Evolutionary conservation across 1,140 invertebrate species (phyloP).

Genomic region (Adelges cooleyi): DNA sequence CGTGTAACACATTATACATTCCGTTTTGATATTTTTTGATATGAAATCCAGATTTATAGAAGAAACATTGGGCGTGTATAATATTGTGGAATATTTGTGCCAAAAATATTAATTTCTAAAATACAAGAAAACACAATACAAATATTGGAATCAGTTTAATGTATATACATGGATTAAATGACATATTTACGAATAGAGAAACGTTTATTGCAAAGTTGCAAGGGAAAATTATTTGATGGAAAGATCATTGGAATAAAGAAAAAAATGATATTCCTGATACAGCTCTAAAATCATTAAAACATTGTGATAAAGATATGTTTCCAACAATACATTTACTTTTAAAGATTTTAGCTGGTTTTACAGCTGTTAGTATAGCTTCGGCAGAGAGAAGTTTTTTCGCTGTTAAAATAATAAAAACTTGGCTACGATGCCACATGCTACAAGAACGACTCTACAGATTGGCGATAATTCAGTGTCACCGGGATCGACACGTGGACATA

Average conservation of each 20-base stretch:
- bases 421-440: not conserved
- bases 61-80: conserved; percentile 6
- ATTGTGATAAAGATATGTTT: conserved; percentile 1
- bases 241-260: not conserved
- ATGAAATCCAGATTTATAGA: conserved; percentile 6
- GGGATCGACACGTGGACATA: not conserved
- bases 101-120: conserved; percentile 1
- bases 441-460: conserved; percentile 1
- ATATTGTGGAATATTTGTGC: conserved; percentile 2
- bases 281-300: not conserved
- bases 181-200: not conserved
- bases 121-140: not conserved
- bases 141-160: conserved; percentile 1
- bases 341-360: not conserved
- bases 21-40: conserved; percentile 3
- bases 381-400: conserved; percentile 1
- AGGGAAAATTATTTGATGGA: not conserved
- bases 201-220: not conserved
- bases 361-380: not conserved
- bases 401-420: conserved; percentile 2
- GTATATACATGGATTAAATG: conserved; percentile 3
- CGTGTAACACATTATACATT: conserved; percentile 4
- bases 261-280: not conserved
- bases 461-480: not conserved
- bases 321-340: not conserved